Percentiles rank a stretch among this genome's conserved stretches.
Conservation (phyloP, 2,888 invertebrate species). For the Tethea ocularis region DNA sequence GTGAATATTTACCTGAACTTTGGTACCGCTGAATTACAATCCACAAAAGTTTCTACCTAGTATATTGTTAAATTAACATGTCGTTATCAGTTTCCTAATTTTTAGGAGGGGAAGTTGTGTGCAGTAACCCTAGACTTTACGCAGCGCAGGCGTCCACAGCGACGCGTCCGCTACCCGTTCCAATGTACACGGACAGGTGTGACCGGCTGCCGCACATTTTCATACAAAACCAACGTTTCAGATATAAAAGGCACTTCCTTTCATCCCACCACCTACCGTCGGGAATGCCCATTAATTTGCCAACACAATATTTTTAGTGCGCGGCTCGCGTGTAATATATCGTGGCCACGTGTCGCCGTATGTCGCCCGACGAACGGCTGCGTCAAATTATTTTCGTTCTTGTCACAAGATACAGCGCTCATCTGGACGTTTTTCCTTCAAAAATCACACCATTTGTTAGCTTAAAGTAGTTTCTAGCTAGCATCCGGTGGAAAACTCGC, state of each 20-base stretch:
- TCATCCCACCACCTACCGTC: conserved; percentile 82
- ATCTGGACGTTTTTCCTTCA: conserved; percentile 82
- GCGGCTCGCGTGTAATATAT: conserved; percentile 83
- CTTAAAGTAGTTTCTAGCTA: conserved; percentile 60
- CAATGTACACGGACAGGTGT: conserved; percentile 78
- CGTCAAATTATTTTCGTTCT: conserved; percentile 84
- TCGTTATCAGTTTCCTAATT: not conserved
- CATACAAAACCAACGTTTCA: conserved; percentile 82
- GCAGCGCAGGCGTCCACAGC: conserved; percentile 28
- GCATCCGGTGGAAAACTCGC: conserved; percentile 68
- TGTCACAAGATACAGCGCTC: conserved; percentile 82
- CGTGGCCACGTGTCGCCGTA: conserved; percentile 83
- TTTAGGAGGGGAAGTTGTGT: conserved; percentile 1
- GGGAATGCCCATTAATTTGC: conserved; percentile 84
- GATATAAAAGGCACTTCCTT: conserved; percentile 82
- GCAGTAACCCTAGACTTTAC: conserved; percentile 45
- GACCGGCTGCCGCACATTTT: conserved; percentile 80
- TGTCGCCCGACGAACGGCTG: conserved; percentile 81
- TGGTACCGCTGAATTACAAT: no score
- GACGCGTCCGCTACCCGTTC: conserved; percentile 35
- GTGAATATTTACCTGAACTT: no score
- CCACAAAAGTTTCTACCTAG: no score
- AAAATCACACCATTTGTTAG: conserved; percentile 76
- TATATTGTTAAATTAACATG: no score
- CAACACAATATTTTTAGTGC: conserved; percentile 84